Conservation (phyloP, 2,888 invertebrate genomes). For the Gortyna flavago region DNA sequence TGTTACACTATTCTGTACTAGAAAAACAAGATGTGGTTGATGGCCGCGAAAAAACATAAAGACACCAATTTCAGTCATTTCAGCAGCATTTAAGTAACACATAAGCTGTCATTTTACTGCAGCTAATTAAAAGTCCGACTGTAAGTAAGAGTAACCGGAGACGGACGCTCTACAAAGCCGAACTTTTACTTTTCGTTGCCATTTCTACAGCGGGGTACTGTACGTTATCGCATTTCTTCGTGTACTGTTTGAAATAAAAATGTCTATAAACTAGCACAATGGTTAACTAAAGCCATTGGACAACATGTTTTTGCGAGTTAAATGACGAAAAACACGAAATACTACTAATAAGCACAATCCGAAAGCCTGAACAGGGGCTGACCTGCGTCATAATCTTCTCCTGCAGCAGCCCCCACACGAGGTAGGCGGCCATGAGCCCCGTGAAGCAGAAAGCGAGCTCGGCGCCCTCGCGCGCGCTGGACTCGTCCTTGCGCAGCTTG, state of each 20-base stretch:
- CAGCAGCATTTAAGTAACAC: no score
- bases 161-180: not conserved
- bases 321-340: not conserved
- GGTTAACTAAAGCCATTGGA: not conserved
- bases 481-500: constrained; percentile 69
- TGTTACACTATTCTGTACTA: no score
- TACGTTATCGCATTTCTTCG: not conserved
- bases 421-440: constrained; percentile 97
- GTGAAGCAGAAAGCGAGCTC: constrained; percentile 93
- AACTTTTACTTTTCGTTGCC: not conserved
- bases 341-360: not conserved
- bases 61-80: no score
- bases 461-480: constrained; percentile 70
- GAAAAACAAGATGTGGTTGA: no score
- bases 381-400: constrained; percentile 99
- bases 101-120: no score
- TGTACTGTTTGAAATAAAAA: not conserved
- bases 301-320: not conserved
- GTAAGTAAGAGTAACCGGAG: not conserved
- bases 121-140: no score
- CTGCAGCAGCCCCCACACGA: constrained; percentile 99
- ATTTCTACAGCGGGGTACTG: not conserved
- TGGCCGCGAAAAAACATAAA: no score
- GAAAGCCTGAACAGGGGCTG: not conserved
- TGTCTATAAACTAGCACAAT: not conserved